These are phyloP conservation scores for Atethmia centrago DNA, from an alignment of 2,888 invertebrate species.

Conservation along the genomic window DNA sequence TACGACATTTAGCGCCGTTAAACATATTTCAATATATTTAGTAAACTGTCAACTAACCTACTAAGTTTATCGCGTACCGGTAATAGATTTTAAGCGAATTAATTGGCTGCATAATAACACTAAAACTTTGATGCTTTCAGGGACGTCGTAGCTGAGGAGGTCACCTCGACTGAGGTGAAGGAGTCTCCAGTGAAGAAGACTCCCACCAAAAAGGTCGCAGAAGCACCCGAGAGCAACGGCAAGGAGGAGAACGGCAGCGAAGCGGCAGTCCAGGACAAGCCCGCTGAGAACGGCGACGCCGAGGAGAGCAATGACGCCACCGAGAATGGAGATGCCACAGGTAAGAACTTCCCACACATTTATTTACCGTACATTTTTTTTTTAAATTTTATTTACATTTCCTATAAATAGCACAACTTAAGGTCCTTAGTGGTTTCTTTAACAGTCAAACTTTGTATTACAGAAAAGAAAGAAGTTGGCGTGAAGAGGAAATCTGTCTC, in stretches of 20 bases:
- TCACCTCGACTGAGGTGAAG: constrained; percentile 87
- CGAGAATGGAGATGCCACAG: constrained; percentile 87
- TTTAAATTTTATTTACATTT: no score
- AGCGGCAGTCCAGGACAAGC: constrained; percentile 80
- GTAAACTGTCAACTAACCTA: constrained; percentile 12
- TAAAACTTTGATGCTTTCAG: constrained; percentile 75
- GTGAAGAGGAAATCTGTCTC: constrained; percentile 93
- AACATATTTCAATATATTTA: constrained; percentile 26
- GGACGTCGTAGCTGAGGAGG: constrained; percentile 86
- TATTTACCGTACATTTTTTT: neutral
- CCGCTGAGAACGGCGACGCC: constrained; percentile 84
- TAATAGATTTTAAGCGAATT: neutral
- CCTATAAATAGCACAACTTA: neutral
- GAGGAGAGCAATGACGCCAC: constrained; percentile 88
- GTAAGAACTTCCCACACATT: constrained; percentile 64
- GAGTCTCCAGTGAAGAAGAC: constrained; percentile 89
- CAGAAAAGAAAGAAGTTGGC: constrained; percentile 89
- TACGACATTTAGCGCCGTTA: constrained; percentile 42
- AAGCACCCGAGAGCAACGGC: constrained; percentile 86
- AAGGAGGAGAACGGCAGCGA: constrained; percentile 85
- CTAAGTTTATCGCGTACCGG: constrained; percentile 15
- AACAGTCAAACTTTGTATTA: constrained; percentile 64
- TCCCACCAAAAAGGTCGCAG: constrained; percentile 87
- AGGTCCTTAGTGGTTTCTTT: constrained; percentile 1
- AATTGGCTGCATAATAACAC: constrained; percentile 12